Evolutionary conservation across 2,113 vertebrate species (phyloP).

Genomic region (Lycaon pictus): DNA sequence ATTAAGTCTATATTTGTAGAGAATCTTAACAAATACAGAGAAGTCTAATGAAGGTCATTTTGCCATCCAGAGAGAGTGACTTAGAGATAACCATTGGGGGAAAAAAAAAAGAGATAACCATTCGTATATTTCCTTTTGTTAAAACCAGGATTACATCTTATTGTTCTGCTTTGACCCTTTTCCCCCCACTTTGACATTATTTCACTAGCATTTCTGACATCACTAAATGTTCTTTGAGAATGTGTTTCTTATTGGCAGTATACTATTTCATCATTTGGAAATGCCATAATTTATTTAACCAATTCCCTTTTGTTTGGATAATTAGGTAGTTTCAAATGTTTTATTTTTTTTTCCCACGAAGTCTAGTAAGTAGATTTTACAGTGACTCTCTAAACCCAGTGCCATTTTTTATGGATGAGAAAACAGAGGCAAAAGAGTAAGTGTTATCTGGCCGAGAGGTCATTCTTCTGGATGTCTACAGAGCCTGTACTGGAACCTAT

Average conservation of each 20-base stretch:
- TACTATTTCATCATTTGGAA: not conserved
- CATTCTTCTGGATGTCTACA: not conserved
- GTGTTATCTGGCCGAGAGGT: not conserved
- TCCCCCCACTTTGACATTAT: not conserved
- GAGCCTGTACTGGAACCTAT: not conserved
- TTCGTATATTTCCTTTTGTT: not conserved
- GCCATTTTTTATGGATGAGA: not conserved
- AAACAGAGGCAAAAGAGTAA: not conserved
- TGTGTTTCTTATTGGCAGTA: not conserved
- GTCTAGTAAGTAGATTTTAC: not conserved
- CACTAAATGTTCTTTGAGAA: slow-evolving; percentile 10
- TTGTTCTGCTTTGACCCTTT: not conserved
- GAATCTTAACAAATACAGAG: not conserved
- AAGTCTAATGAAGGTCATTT: slow-evolving; percentile 46
- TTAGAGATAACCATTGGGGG: not conserved
- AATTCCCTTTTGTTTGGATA: slow-evolving; percentile 53
- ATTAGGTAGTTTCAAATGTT: not conserved
- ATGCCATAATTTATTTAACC: slow-evolving; percentile 38
- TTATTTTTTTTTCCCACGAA: not conserved
- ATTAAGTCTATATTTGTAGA: not conserved
- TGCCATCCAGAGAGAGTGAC: not conserved
- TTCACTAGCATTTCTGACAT: slow-evolving; percentile 43
- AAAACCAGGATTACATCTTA: not conserved
- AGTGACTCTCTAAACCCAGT: not conserved
- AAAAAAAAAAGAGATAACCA: not conserved